Base-by-base conservation (phyloP, 92 coral and sea anemone genomes). In the Phenganax stokvisi region DNA sequence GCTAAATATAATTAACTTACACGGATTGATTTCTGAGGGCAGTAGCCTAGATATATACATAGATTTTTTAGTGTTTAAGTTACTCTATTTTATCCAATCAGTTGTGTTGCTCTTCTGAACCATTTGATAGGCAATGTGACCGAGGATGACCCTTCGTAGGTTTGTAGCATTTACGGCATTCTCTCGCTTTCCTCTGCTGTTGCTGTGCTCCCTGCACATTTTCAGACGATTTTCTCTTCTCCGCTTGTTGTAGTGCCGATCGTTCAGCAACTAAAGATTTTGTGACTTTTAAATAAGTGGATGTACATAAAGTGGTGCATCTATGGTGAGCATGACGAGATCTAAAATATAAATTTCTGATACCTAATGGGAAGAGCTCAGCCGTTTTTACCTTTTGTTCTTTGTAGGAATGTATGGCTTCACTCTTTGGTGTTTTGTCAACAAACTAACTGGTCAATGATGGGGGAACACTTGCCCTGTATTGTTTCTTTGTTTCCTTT, bases 361-460 rank as follows among this genome's bases (percentile, higher is more conserved):
- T 77, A 77, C 81, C 81, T 59, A 71, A 59, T 37, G 56, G 81
- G 62, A 77, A 77, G 66, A 58, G 81, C 62, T 59, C 56, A 27
- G 37, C 71, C n/a, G 81, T 60, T 77, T 55, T 72, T 51, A n/a
- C 75, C 65, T 65, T 44, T 63, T 68, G 77, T 64, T 60, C 84
- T 20, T 47, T 81, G 76, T 81, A 65, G 68, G 65, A 66, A 30
- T 68, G n/a, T 73, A 68, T 81, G 30, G 66, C 84, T 30, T 81
- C 84, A 52, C 51, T 20, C 70, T 74, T 37, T 31, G 63, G 62
- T 44, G 72, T 66, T 64, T 59, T 62, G 51, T 79, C 83, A 28
- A 72, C 25, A 79, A 79, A 79, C 83, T 79, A 74, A 60, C 73
- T 79, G 31, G 68, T 79, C 73, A 79, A 72, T 59, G 83, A 73